Conservation (phyloP, 2,888 invertebrate species). For the Drosophila macrothrix region DNA sequence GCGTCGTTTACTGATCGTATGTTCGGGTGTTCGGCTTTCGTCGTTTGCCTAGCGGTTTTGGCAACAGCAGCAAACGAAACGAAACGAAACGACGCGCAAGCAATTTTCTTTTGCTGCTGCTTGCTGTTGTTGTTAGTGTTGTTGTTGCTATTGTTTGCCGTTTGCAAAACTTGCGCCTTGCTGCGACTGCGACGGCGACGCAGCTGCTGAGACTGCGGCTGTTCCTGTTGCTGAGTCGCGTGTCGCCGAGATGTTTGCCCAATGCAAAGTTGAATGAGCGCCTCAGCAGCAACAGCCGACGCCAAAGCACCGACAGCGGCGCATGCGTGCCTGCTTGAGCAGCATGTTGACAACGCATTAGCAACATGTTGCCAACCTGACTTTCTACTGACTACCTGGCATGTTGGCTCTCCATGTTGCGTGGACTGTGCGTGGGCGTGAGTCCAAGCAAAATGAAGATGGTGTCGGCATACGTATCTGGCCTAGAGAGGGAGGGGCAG, state of each 20-base stretch:
- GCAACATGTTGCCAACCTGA: constrained; percentile 27
- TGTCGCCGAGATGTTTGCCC: constrained; percentile 66
- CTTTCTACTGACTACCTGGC: constrained; percentile 43
- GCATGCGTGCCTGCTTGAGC: constrained; percentile 53
- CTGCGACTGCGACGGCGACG: constrained; percentile 14
- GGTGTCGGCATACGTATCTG: constrained; percentile 4
- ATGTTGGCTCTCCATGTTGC: constrained; percentile 42
- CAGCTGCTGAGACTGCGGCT: constrained; percentile 15
- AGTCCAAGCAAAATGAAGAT: constrained; percentile 35
- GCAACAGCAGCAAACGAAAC: constrained; percentile 39
- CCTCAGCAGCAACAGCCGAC: constrained; percentile 9
- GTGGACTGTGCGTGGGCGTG: constrained; percentile 58
- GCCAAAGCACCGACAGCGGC: constrained; percentile 29
- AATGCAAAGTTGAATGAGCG: constrained; percentile 74
- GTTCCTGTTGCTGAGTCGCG: constrained; percentile 57
- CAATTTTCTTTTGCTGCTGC: constrained; percentile 52
- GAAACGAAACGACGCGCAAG: constrained; percentile 28
- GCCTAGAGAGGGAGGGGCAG: neutral
- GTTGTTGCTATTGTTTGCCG: constrained; percentile 46
- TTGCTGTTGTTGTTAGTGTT: constrained; percentile 10
- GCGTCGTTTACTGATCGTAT: constrained; percentile 24
- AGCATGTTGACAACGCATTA: constrained; percentile 54
- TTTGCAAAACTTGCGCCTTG: constrained; percentile 40
- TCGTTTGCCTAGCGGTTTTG: constrained; percentile 46
- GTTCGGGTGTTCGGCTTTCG: constrained; percentile 17